A percentile compares a stretch with the other conserved stretches of the same genome.
phyloP scores from a whole-genome alignment of 2,888 invertebrate species.

The Sminthurides aquaticus region DNA sequence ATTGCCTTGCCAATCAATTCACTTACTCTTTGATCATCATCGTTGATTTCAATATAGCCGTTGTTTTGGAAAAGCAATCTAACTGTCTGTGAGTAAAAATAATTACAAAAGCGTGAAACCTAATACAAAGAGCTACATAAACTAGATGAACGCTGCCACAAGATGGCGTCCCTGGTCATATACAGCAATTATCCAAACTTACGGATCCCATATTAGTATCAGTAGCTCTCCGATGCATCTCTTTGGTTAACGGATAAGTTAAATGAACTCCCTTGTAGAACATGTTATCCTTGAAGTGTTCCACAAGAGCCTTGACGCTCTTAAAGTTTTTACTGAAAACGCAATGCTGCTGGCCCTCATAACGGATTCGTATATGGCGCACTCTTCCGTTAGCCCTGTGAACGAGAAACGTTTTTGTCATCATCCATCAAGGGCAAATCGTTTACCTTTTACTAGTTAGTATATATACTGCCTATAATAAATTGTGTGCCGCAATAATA shows the following conservation, averaged over 20 bases:
- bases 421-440: too few species aligned
- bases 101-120: neutral
- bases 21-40: too few species aligned
- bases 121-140: neutral
- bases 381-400: neutral
- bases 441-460: too few species aligned
- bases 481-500: too few species aligned
- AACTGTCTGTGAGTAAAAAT: too few species aligned
- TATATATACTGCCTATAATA: too few species aligned
- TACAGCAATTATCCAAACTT: neutral
- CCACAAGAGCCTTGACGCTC: constrained; percentile 83
- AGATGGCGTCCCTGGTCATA: too few species aligned
- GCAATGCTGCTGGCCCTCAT: constrained; percentile 81
- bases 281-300: constrained; percentile 80
- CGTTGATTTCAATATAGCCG: too few species aligned
- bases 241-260: constrained; percentile 55
- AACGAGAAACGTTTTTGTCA: neutral
- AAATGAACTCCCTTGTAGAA: constrained; percentile 85
- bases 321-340: constrained; percentile 90
- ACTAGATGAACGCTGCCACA: too few species aligned
- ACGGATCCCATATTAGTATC: neutral
- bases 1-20: too few species aligned
- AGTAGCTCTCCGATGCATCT: neutral
- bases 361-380: constrained; percentile 60
- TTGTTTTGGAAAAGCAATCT: too few species aligned